A percentile compares a stretch with the other conserved stretches of the same genome.
Evolutionary conservation across 2,888 invertebrate genomes (phyloP).

Genomic region (Ennomos quercinarius): DNA sequence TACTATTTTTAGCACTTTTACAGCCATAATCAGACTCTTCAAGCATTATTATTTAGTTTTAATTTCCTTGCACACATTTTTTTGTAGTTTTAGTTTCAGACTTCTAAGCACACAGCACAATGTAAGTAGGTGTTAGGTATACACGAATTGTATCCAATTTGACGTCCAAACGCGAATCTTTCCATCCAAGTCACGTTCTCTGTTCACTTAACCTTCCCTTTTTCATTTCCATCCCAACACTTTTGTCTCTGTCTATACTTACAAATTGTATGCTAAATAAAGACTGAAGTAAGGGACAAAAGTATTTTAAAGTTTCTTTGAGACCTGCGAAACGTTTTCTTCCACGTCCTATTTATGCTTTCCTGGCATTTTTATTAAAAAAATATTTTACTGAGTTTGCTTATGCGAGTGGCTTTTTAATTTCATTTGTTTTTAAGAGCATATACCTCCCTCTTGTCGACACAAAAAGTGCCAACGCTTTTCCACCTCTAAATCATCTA

Average conservation of each 20-base stretch:
- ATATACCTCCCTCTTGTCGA: too few species aligned
- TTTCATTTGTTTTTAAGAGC: too few species aligned
- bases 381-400: too few species aligned
- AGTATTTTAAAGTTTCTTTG: constrained; percentile 1
- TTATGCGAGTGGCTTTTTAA: too few species aligned
- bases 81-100: too few species aligned
- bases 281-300: constrained; percentile 7
- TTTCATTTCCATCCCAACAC: constrained; percentile 3
- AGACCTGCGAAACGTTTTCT: neutral
- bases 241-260: constrained; percentile 9
- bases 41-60: too few species aligned
- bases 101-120: too few species aligned
- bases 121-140: neutral
- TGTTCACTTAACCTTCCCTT: neutral
- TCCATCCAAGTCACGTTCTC: neutral
- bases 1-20: too few species aligned
- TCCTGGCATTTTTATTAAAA: neutral
- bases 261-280: constrained; percentile 6
- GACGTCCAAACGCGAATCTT: neutral
- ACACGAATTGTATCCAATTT: neutral
- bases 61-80: too few species aligned
- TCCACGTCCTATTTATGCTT: neutral
- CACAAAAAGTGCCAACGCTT: too few species aligned
- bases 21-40: too few species aligned
- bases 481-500: too few species aligned